phyloP scores from a whole-genome alignment of 1,140 invertebrate genomes.

The Aphelenchoides avenae region DNA sequence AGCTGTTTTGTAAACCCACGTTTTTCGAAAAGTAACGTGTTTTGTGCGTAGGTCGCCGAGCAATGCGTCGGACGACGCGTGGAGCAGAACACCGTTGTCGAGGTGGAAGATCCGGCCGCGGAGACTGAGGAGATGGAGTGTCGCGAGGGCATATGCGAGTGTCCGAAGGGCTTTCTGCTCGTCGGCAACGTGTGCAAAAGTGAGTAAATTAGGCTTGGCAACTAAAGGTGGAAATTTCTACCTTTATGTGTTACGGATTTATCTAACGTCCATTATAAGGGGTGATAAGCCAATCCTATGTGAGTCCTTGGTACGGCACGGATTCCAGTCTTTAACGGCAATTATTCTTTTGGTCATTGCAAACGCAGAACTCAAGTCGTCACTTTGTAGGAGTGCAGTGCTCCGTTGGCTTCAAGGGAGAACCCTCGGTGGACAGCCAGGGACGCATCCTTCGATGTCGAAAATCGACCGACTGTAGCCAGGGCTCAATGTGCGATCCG shows the following conservation, averaged over 20 bases:
- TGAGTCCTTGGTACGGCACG: no score
- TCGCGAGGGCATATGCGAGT: conserved; percentile 33
- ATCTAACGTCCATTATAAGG: no score
- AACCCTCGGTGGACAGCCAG: conserved; percentile 40
- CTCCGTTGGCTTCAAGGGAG: conserved; percentile 41
- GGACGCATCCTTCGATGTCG: conserved; percentile 35
- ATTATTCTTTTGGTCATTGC: conserved; percentile 1
- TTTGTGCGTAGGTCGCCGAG: conserved; percentile 24
- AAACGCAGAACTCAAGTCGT: conserved; percentile 7
- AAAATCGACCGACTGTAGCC: conserved; percentile 35
- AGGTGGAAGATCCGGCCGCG: background rate
- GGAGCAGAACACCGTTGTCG: background rate
- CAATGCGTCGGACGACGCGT: conserved; percentile 40
- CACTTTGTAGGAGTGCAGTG: conserved; percentile 38
- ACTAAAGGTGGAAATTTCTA: no score
- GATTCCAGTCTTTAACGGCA: background rate
- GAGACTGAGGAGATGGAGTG: conserved; percentile 41
- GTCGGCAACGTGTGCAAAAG: conserved; percentile 42
- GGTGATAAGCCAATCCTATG: no score
- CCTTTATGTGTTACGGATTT: no score
- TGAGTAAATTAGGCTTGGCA: no score
- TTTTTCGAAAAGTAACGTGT: background rate
- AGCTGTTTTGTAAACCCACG: conserved; percentile 37
- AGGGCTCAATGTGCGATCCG: conserved; percentile 52
- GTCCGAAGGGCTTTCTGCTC: conserved; percentile 39